Conservation (phyloP, 2,888 invertebrate species). For the Synergus umbraculus region DNA sequence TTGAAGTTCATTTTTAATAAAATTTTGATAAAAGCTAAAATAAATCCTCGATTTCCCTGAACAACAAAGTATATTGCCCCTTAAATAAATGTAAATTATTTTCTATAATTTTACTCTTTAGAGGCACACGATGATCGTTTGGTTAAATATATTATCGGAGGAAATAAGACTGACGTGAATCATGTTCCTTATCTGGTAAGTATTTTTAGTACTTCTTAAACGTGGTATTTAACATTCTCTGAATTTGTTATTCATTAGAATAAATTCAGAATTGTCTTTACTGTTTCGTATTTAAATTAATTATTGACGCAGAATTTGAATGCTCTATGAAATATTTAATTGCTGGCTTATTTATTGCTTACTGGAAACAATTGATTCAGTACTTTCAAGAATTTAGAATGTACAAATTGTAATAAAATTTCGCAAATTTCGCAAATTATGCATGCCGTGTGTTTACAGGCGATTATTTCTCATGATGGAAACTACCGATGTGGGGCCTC, state of each 20-base stretch:
- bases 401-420: background rate
- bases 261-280: background rate
- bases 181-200: slow-evolving; percentile 27
- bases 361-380: background rate
- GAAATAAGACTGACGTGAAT: background rate
- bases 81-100: background rate
- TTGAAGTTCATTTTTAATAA: too few species aligned
- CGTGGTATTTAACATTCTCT: background rate
- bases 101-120: background rate
- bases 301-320: background rate
- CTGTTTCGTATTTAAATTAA: background rate
- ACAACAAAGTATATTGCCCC: background rate
- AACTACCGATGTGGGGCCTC: slow-evolving; percentile 39
- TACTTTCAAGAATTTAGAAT: background rate
- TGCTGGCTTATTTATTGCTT: background rate
- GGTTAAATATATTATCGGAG: slow-evolving; percentile 34
- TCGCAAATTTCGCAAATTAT: background rate
- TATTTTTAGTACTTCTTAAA: background rate
- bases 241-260: background rate
- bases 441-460: slow-evolving; percentile 1
- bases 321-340: background rate
- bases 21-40: too few species aligned
- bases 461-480: slow-evolving; percentile 13
- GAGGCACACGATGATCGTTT: background rate
- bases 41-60: background rate